Percentiles rank a stretch among this genome's conserved stretches.
These are phyloP conservation scores for Pantherophis vulpinus DNA, from an alignment of 2,797 vertebrate species.

Conservation along the genomic window DNA sequence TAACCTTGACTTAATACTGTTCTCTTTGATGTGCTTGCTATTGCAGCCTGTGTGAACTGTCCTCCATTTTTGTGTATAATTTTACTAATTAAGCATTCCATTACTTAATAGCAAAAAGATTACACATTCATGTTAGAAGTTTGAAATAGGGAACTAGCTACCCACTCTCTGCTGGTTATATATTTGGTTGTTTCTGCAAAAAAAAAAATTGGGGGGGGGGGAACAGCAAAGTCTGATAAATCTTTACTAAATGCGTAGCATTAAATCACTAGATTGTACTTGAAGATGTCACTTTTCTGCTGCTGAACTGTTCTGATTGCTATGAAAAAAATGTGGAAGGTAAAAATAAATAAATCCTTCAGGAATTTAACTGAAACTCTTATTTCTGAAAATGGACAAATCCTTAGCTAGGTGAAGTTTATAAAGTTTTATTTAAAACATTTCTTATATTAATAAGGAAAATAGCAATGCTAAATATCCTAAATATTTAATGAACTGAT, in stretches of 20 bases:
- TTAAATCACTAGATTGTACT: background rate
- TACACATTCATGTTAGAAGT: background rate
- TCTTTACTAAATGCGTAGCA: slow-evolving; percentile 13
- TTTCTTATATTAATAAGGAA: background rate
- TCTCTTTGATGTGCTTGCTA: background rate
- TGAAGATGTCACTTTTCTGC: accelerated
- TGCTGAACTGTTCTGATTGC: background rate
- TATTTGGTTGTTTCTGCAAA: background rate
- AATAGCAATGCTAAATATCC: background rate
- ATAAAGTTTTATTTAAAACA: background rate
- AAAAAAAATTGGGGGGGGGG: too few relatives aligned
- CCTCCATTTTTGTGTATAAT: background rate
- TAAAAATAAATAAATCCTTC: background rate
- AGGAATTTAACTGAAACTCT: background rate
- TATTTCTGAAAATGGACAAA: slow-evolving; percentile 10
- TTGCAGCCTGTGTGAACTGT: background rate
- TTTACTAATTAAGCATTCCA: background rate
- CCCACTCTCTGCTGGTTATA: background rate
- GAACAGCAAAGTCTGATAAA: slow-evolving; percentile 4
- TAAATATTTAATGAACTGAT: background rate
- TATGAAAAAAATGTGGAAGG: background rate
- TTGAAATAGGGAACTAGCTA: background rate
- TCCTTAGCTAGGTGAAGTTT: accelerated
- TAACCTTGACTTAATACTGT: background rate
- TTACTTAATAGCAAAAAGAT: background rate